Base-by-base conservation (phyloP, 2,113 vertebrate genomes). In the Eurystomus gularis region DNA sequence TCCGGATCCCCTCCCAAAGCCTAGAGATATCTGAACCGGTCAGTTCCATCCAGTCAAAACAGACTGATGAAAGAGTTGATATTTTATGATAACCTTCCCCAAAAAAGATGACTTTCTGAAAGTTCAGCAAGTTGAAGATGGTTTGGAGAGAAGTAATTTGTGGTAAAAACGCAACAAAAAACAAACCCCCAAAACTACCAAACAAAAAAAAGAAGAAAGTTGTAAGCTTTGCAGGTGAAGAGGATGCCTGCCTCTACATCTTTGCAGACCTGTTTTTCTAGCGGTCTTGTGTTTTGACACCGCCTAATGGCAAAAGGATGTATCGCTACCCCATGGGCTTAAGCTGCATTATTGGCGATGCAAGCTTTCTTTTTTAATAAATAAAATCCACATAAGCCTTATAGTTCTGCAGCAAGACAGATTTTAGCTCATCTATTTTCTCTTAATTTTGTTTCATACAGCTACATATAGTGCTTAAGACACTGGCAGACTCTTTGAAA, bases 381-480 rank as follows among this genome's bases (percentile, higher is more conserved):
- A 82, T 79, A 84, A 80, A 85, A 82, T 28, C 46, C 58, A 78
- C 23, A 51, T 83, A 95, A 93, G 80, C 90, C 73, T 90, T 60
- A 57, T 2, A 86, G 60, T 64, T 95, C 26, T 95, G 76, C 48
- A 96, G 65, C 90, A 88, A 88, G 85, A 94, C 60, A 61, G 76
- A 81, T 40, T 93, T 86, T 42, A 94, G 86, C 64, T 96, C 68
- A 51, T 79, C 77, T 94, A 51, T 88, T 93, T 86, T 90, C 9
- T 90, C 57, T 42, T 87, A 66, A 33, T 77, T 94, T 85, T 90
- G 71, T 83, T 96, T 95, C 17, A 11, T 78, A 88, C 71, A 94
- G 95, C 96, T 94, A 95, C 95, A 95, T 75, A 75, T 69, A 88
- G 86, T 5, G 2, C 72, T 93, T 88, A 82, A 88, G 77, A 96